phyloP scores from a whole-genome alignment of 2,113 vertebrate species.

The Eurypyga helias region DNA sequence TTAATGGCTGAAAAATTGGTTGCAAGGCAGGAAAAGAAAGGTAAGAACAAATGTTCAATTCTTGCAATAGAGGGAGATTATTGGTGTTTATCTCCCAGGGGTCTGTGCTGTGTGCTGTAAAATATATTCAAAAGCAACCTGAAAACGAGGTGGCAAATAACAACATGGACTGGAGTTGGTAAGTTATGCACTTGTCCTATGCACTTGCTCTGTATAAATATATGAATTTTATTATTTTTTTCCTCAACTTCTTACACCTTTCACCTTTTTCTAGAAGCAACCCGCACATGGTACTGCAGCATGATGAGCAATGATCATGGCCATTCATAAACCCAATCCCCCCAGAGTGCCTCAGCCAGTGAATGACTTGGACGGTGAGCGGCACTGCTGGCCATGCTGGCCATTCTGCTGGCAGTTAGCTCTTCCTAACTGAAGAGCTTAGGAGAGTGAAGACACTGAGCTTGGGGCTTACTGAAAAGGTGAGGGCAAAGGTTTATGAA shows the following conservation, averaged over 20 bases:
- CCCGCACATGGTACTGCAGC: background rate
- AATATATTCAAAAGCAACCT: background rate
- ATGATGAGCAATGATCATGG: background rate
- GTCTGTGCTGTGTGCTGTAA: background rate
- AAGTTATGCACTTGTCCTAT: background rate
- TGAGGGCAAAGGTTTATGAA: background rate
- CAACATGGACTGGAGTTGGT: background rate
- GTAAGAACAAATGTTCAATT: background rate
- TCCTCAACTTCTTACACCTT: background rate
- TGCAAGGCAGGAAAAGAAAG: background rate
- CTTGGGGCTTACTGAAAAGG: background rate
- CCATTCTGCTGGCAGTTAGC: no score
- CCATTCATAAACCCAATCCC: background rate
- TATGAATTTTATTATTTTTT: background rate
- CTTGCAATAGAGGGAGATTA: background rate
- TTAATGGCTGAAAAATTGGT: background rate
- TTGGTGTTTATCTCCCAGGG: background rate
- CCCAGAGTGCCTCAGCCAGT: accelerated
- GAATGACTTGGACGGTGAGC: background rate
- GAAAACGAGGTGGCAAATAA: background rate
- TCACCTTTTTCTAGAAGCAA: background rate
- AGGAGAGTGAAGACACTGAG: background rate
- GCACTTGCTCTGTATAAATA: background rate
- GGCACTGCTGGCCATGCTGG: background rate
- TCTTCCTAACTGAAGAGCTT: no score